Percentiles rank a stretch among this genome's conserved stretches.
Evolutionary conservation across 2,797 vertebrate genomes (phyloP).

Genomic region (Callimico goeldii): DNA sequence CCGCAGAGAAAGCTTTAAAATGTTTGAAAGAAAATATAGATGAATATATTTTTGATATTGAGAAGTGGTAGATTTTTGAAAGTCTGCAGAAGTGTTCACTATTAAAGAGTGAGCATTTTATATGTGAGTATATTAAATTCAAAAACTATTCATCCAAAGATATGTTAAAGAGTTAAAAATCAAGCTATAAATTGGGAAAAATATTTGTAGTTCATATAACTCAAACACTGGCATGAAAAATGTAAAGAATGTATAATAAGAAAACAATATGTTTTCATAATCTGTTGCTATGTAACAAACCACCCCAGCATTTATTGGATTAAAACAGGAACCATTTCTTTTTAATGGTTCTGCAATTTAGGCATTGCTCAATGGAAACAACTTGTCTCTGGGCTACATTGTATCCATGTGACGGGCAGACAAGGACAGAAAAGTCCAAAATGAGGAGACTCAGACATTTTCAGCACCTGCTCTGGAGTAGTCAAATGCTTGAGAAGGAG

Average conservation of each 20-base stretch:
- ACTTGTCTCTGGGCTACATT: not conserved
- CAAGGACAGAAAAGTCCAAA: rapidly evolving
- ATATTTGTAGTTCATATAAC: not conserved
- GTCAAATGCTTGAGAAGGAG: too few species aligned
- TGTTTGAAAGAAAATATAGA: not conserved
- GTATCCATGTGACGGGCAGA: not conserved
- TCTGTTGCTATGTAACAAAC: not conserved
- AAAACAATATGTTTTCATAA: not conserved
- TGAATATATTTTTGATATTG: not conserved
- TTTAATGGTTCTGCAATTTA: not conserved
- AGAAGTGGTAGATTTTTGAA: not conserved
- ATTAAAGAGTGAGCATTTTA: not conserved
- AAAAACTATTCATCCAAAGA: not conserved
- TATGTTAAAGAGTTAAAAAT: slow-evolving; percentile 21
- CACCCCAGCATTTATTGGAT: not conserved
- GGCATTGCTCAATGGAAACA: not conserved
- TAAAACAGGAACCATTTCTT: not conserved
- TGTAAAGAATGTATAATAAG: not conserved
- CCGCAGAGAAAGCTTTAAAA: not conserved
- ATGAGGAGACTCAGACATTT: rapidly evolving
- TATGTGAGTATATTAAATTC: not conserved
- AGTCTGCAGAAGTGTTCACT: not conserved
- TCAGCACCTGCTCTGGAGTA: not conserved
- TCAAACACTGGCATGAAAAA: not conserved
- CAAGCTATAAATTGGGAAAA: not conserved